phyloP scores from a whole-genome alignment of 2,113 vertebrate species.

The Caracal caracal region DNA sequence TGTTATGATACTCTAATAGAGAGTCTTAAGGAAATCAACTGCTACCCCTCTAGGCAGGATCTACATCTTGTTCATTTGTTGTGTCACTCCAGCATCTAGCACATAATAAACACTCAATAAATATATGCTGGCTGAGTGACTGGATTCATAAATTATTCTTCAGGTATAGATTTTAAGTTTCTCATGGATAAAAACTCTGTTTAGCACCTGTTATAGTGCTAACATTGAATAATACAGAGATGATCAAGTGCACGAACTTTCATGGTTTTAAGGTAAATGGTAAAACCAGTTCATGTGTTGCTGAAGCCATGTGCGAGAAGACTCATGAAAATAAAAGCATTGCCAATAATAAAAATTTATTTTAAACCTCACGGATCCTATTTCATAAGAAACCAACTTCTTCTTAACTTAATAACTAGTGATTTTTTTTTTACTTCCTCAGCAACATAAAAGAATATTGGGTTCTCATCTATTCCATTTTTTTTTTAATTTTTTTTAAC shows the following conservation, averaged over 20 bases:
- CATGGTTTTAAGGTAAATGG: background rate
- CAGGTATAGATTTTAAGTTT: constrained; percentile 28
- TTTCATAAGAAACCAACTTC: constrained; percentile 21
- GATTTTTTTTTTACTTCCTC: background rate
- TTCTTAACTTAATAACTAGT: constrained; percentile 21
- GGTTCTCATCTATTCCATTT: background rate
- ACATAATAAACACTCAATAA: constrained; percentile 62
- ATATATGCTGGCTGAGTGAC: background rate
- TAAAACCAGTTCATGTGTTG: background rate
- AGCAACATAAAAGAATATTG: background rate
- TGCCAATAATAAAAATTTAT: background rate
- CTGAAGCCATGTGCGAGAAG: background rate
- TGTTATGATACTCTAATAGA: constrained; percentile 47
- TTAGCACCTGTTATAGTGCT: background rate
- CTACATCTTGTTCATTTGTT: background rate
- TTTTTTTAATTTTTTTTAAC: no score
- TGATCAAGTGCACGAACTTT: background rate
- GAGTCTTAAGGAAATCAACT: constrained; percentile 27
- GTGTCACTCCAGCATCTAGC: background rate
- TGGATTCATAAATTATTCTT: background rate
- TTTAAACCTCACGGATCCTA: background rate
- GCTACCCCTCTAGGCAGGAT: background rate
- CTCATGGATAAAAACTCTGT: constrained; percentile 35
- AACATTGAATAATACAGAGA: background rate
- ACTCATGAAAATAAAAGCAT: constrained; percentile 7